phyloP scores from a whole-genome alignment of 2,888 invertebrate species.

The Sylvicola cinctus region DNA sequence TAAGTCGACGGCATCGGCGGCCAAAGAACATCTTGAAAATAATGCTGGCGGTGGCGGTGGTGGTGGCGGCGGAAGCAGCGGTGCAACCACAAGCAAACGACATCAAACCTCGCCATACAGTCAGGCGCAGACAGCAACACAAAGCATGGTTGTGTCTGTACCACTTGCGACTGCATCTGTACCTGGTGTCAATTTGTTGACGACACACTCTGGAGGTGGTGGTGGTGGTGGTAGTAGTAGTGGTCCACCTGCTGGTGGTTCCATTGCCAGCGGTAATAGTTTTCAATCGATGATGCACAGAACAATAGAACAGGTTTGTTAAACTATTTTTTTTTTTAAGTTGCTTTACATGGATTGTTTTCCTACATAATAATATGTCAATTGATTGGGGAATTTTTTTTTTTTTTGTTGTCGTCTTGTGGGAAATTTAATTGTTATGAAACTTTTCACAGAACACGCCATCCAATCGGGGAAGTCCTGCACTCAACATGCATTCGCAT shows the following conservation, averaged over 20 bases:
- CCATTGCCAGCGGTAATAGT: conserved; percentile 14
- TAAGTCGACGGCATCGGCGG: neutral
- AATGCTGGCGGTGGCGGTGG: no score
- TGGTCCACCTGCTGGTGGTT: conserved; percentile 15
- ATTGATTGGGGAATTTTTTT: no score
- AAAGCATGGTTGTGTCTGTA: conserved; percentile 40
- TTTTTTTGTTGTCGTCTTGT: no score
- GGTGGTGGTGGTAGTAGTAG: no score
- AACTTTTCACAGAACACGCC: neutral
- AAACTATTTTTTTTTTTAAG: no score
- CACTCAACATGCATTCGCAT: neutral
- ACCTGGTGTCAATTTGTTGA: conserved; percentile 25
- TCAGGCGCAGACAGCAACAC: conserved; percentile 15
- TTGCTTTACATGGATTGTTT: no score
- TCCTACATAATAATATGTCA: no score
- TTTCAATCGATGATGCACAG: no score
- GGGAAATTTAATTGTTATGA: no score
- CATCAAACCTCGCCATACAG: conserved; percentile 10
- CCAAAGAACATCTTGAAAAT: no score
- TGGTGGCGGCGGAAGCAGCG: conserved; percentile 7
- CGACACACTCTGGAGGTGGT: conserved; percentile 4
- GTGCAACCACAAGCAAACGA: conserved; percentile 7
- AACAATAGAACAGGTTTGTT: no score
- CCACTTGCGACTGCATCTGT: conserved; percentile 31
- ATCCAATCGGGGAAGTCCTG: conserved; percentile 2